Percentiles rank a stretch among this genome's conserved stretches.
Evolutionary conservation across 2,113 vertebrate species (phyloP).

Genomic region (Capricornis sumatraensis): DNA sequence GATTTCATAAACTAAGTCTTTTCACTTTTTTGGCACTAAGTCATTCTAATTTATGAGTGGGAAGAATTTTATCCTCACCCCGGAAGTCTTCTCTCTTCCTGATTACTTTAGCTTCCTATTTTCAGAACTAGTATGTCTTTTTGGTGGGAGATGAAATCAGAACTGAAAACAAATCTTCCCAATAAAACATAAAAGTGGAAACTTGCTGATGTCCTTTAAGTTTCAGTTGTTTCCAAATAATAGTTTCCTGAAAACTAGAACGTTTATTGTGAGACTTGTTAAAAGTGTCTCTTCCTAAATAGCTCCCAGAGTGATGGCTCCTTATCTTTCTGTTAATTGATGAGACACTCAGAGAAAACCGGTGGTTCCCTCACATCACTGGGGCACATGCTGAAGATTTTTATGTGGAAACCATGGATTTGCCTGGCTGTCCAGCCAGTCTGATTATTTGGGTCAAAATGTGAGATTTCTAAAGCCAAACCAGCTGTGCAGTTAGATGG

Average conservation of each 20-base stretch:
- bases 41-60: background rate
- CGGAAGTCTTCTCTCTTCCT: background rate
- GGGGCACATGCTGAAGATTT: background rate
- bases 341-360: background rate
- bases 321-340: background rate
- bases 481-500: background rate
- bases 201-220: background rate
- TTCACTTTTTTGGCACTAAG: background rate
- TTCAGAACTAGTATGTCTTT: background rate
- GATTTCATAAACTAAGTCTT: background rate
- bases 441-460: background rate
- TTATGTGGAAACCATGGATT: background rate
- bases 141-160: background rate
- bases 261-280: background rate
- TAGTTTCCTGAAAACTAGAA: background rate
- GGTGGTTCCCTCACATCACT: background rate
- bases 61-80: background rate
- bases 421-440: background rate
- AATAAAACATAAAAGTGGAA: background rate
- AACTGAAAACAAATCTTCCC: slow-evolving; percentile 8
- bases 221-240: background rate
- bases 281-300: background rate
- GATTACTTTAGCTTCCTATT: background rate
- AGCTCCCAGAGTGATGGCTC: background rate
- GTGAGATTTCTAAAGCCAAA: background rate